phyloP scores from a whole-genome alignment of 2,113 vertebrate species.

The Chionis minor region DNA sequence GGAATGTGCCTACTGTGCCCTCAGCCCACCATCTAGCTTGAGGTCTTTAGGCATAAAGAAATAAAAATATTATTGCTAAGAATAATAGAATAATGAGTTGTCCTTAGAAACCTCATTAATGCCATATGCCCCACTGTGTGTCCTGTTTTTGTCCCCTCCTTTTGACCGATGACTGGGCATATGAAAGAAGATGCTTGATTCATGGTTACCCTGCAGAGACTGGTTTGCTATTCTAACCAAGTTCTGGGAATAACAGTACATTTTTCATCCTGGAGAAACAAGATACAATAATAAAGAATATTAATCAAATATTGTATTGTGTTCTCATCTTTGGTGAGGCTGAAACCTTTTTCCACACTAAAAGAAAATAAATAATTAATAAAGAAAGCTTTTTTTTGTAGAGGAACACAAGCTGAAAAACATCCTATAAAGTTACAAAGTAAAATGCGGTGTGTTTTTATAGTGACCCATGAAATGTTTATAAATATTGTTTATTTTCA shows the following conservation, averaged over 20 bases:
- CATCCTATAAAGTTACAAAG: constrained; percentile 38
- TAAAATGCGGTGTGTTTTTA: constrained; percentile 3
- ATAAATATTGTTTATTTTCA: constrained; percentile 49
- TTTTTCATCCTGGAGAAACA: constrained; percentile 52
- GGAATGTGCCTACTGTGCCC: constrained; percentile 21
- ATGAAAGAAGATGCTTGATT: constrained; percentile 35
- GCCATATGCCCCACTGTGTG: constrained; percentile 1
- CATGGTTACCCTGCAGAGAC: constrained; percentile 27
- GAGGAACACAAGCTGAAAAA: constrained; percentile 20
- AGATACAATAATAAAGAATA: constrained; percentile 49
- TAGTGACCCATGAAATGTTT: background rate
- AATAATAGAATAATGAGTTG: constrained; percentile 25
- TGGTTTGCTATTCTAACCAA: constrained; percentile 46
- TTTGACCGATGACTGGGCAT: background rate
- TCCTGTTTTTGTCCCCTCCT: constrained; percentile 19
- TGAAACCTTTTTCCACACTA: constrained; percentile 20
- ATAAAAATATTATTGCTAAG: constrained; percentile 46
- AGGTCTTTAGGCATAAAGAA: background rate
- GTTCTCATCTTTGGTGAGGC: constrained; percentile 2
- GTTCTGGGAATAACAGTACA: constrained; percentile 32
- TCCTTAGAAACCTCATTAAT: constrained; percentile 19
- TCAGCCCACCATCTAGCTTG: background rate
- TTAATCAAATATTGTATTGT: constrained; percentile 44
- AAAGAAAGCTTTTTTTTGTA: background rate
- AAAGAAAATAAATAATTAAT: constrained; percentile 46